These are phyloP conservation scores for Callospermophilus lateralis DNA, from an alignment of 2,113 vertebrate genomes.

Conservation along the genomic window DNA sequence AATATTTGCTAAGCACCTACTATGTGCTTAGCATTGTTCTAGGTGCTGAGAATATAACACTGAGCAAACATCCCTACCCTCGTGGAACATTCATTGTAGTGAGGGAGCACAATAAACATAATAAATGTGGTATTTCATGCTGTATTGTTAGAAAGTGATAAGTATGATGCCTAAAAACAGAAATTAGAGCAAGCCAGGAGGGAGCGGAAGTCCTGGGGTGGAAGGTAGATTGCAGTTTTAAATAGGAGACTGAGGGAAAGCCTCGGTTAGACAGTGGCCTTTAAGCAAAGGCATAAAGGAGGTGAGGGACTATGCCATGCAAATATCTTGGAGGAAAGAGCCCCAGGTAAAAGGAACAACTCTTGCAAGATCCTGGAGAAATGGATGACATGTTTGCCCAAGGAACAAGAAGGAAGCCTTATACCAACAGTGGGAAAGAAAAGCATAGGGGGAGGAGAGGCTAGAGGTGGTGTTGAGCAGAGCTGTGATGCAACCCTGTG, in stretches of 20 bases:
- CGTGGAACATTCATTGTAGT: neutral
- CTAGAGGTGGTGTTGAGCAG: neutral
- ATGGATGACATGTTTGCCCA: neutral
- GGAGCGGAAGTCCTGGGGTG: neutral
- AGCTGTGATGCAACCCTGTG: neutral
- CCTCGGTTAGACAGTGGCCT: neutral
- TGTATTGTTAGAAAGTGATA: neutral
- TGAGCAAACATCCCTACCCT: neutral
- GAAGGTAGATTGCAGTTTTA: neutral
- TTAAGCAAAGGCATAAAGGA: neutral
- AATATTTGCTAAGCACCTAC: conserved; percentile 29
- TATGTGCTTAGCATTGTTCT: neutral
- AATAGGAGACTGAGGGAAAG: neutral
- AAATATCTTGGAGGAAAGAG: neutral
- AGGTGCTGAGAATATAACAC: neutral
- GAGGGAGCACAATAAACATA: neutral
- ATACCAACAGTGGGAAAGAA: neutral
- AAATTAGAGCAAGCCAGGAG: neutral
- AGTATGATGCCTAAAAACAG: neutral
- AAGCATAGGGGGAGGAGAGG: neutral
- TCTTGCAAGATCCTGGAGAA: neutral
- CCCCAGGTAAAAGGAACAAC: neutral
- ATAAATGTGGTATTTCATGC: neutral
- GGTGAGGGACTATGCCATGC: neutral
- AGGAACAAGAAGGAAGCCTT: neutral